Base-by-base conservation (phyloP, 1,140 invertebrate genomes). In the Coelopa frigida region DNA sequence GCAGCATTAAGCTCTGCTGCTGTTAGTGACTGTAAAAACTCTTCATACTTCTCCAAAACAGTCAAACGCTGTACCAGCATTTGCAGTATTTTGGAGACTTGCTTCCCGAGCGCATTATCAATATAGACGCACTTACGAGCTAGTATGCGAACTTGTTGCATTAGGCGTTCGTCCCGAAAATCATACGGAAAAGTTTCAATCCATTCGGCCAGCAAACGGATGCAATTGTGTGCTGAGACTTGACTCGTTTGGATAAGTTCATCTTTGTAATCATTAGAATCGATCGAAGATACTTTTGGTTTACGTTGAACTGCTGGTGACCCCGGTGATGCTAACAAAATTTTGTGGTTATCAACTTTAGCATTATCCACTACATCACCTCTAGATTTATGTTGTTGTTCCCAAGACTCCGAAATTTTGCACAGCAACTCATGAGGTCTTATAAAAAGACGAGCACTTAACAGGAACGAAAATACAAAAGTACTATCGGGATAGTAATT, bases 101-200 rank as follows among this genome's bases (percentile, higher is more conserved):
- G 86, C 52, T 83, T 79, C 36, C 87, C 76, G 35, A 91, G 73
- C 41, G 80, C 73, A 37, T 80, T 78, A 49, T 75, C 74, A 39
- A 70, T 65, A 49, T 58, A 68, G 21, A 78, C 80, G 71, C 77
- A 92, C 71, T 88, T 84, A 62, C 94, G 87, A 14, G 92, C 92
- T 54, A 97, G 84, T 53, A 84, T 87, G 48, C 87, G 81, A 44
- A 97, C 83, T 56, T 94, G 86, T 44, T 86, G 84, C 89, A 96
- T 94, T 58, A 96, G 86, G 35, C 89, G 75, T 59, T 95, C 91
- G 72, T 95, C 91, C 57, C 92, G 83, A 70, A 97, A 97, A 72
- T 98, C 94, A 70, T 96, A 95, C 1, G 93, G 91, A 70, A 96
- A 95, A 52, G 87, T 89, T 62, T 90, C 87, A 35, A 88, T 93